Evolutionary conservation across 2,113 vertebrate genomes (phyloP).

Genomic region (Lampris megalopsis): DNA sequence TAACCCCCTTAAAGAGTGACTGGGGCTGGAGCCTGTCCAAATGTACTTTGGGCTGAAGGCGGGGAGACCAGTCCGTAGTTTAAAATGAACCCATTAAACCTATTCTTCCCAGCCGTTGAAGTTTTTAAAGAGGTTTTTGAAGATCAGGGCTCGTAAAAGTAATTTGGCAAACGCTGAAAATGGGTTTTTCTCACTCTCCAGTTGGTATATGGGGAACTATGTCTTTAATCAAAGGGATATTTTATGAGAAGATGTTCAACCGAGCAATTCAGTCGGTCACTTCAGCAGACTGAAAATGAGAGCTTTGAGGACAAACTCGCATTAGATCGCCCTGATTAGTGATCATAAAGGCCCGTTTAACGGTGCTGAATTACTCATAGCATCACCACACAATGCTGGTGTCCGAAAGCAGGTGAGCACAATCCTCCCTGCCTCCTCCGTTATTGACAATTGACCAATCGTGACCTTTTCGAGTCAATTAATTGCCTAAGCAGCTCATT

Average conservation of each 20-base stretch:
- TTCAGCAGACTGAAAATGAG: not conserved
- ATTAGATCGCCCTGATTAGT: not conserved
- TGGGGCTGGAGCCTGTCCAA: too few relatives aligned
- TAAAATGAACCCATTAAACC: too few relatives aligned
- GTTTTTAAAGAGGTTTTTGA: not conserved
- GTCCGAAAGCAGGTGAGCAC: slow-evolving; percentile 16
- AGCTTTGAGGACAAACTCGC: not conserved
- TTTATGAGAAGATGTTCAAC: not conserved
- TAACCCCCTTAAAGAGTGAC: too few relatives aligned
- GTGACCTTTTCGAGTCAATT: slow-evolving; percentile 73
- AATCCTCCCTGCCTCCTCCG: slow-evolving; percentile 2
- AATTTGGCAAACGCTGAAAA: too few relatives aligned
- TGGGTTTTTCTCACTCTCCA: not conserved
- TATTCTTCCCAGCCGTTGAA: not conserved
- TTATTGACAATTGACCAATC: slow-evolving; percentile 56
- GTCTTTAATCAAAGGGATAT: not conserved
- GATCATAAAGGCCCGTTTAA: not conserved
- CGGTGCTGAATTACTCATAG: not conserved
- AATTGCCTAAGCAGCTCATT: slow-evolving; percentile 68
- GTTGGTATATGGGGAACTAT: not conserved
- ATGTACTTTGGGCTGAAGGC: too few relatives aligned
- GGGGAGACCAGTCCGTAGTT: too few relatives aligned
- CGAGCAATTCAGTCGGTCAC: not conserved
- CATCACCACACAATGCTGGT: not conserved
- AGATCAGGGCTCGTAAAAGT: not conserved